Evolutionary conservation across 2,797 vertebrate genomes (phyloP), one percentile per base, ranked within the genome.

Genomic region (Pangasius mekongensis): DNA sequence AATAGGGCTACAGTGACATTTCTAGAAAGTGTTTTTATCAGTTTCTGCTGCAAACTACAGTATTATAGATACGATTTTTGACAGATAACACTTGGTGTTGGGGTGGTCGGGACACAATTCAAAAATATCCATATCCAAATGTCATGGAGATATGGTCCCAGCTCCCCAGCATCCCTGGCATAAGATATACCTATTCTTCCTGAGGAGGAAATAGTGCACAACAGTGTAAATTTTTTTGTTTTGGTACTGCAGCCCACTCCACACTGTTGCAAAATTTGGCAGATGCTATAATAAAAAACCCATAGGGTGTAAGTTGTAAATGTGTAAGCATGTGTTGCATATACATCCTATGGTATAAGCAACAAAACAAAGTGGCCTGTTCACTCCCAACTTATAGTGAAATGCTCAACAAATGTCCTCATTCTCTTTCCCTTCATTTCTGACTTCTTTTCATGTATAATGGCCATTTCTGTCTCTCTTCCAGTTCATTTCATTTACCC

Each of bases 391-490:
- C 10, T 24, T 74, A 66, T 60, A 78, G 20, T 64, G 3, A 66
- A 64, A 43, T 36, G 22, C 24, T 66, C 60, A 54, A 86, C 16
- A 60, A 77, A 77, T 58, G 14, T 47, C 9, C 78, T 80, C 83
- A 47, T 88, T 73, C 88, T 88, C 91, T 92, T 92, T 94, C 94
- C 93, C 93, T 88, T 90, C 86, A 92, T 93, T 77, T 58, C 89
- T 62, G 47, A 93, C 91, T 91, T 91, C 92, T 92, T 93, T 92
- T 91, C 89, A 90, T 93, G 92, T 91, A 91, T 93, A 93, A 93
- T 93, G 93, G 93, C 92, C 14, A 87, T 86, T 73, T 69, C 84
- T 49, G 76, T 69, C 90, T 92, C 91, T 87, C 89, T 90, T 77
- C 82, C 62, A 82, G 56, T 74, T 86, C 64, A 83, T 87, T 89